Evolutionary conservation across 2,888 invertebrate genomes (phyloP).

Genomic region (Ganaspis brasiliensis): DNA sequence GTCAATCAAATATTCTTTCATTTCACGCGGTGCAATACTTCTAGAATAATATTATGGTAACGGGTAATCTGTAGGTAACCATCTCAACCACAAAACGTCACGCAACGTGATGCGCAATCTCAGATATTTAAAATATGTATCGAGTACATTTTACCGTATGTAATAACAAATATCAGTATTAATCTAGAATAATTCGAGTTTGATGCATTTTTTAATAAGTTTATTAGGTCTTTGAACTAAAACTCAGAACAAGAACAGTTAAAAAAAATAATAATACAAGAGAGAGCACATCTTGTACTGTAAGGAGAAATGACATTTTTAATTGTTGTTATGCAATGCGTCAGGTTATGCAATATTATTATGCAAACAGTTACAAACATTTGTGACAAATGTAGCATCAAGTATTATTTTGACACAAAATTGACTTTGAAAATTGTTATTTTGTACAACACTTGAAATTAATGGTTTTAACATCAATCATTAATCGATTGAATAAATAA

Average conservation of each 20-base stretch:
- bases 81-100: slow-evolving; percentile 48
- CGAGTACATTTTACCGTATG: slow-evolving; percentile 63
- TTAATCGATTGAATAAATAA: no score
- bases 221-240: neutral
- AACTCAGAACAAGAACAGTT: neutral
- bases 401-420: no score
- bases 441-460: no score
- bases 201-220: neutral
- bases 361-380: no score
- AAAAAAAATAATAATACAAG: neutral
- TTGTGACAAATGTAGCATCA: no score
- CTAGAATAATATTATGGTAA: slow-evolving; percentile 43
- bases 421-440: no score
- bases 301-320: no score
- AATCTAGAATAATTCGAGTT: slow-evolving; percentile 49
- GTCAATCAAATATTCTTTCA: slow-evolving; percentile 30
- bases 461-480: no score
- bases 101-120: slow-evolving; percentile 49
- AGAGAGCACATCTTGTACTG: no score
- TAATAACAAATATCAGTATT: slow-evolving; percentile 57
- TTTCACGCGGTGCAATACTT: slow-evolving; percentile 9
- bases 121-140: slow-evolving; percentile 61
- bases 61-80: slow-evolving; percentile 43
- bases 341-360: no score
- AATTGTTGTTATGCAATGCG: no score